Conservation (phyloP, 2,888 invertebrate genomes). For the Rhagonycha fulva region DNA sequence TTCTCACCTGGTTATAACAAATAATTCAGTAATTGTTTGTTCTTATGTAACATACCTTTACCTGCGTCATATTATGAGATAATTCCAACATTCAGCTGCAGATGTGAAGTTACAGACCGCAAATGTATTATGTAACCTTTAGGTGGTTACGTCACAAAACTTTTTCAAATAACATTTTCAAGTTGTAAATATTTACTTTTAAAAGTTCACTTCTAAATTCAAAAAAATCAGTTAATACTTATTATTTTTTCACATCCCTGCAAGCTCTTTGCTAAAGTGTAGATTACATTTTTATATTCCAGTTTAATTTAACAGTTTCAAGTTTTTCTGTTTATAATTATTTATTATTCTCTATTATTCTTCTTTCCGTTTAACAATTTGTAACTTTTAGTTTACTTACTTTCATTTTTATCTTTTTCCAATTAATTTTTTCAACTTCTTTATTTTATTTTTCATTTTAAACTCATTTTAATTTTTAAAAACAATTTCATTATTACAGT, state of each 20-base stretch:
- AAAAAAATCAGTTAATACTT: not conserved
- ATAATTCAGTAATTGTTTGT: too few relatives aligned
- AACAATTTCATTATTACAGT: too few relatives aligned
- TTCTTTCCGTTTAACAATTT: too few relatives aligned
- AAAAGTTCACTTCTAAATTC: not conserved
- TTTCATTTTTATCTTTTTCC: too few relatives aligned
- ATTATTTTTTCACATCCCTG: not conserved
- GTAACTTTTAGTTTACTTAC: too few relatives aligned
- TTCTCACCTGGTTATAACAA: not conserved
- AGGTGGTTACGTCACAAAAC: not conserved
- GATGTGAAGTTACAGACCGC: not conserved
- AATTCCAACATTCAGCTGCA: not conserved
- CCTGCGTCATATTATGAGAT: not conserved
- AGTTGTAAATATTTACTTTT: not conserved
- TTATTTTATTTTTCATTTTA: too few relatives aligned
- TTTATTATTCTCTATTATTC: too few relatives aligned
- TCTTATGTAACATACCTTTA: not conserved
- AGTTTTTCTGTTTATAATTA: too few relatives aligned
- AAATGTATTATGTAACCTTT: not conserved
- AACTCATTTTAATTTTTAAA: too few relatives aligned
- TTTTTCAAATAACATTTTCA: not conserved
- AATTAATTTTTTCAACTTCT: too few relatives aligned
- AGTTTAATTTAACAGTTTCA: too few relatives aligned
- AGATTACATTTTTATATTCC: not conserved
- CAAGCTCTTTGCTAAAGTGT: not conserved